A percentile compares a stretch with the other conserved stretches of the same genome.
These are phyloP conservation scores for Chloroclysta siterata DNA, from an alignment of 2,888 invertebrate genomes.

Conservation along the genomic window DNA sequence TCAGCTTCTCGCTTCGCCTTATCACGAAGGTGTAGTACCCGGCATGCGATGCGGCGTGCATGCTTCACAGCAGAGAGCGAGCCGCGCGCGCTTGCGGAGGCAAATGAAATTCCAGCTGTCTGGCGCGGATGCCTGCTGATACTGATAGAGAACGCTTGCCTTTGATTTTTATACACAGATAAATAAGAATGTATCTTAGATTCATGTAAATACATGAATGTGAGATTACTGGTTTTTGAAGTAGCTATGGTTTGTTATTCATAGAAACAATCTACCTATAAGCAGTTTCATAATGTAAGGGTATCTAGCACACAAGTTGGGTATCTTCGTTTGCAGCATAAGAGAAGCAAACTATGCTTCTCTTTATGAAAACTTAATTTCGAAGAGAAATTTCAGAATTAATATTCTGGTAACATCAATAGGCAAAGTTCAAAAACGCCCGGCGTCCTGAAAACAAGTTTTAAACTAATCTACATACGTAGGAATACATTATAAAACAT, in stretches of 20 bases:
- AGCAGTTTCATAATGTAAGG: too few relatives aligned
- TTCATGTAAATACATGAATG: too few relatives aligned
- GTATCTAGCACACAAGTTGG: neutral
- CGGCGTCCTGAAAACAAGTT: slow-evolving; percentile 8
- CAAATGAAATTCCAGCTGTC: slow-evolving; percentile 14
- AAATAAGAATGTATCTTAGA: neutral
- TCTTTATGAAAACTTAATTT: neutral
- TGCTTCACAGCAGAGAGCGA: slow-evolving; percentile 10
- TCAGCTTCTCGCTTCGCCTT: neutral
- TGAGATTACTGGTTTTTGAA: too few relatives aligned
- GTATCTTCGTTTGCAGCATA: neutral
- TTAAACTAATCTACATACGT: slow-evolving; percentile 2
- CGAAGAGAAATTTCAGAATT: neutral
- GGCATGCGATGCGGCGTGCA: slow-evolving; percentile 1
- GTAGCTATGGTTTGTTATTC: too few relatives aligned
- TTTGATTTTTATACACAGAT: neutral
- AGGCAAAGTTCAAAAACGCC: slow-evolving; percentile 6
- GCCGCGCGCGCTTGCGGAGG: neutral
- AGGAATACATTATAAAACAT: neutral
- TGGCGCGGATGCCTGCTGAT: slow-evolving; percentile 3
- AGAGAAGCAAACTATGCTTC: too few relatives aligned
- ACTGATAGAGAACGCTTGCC: slow-evolving; percentile 2
- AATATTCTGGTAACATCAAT: neutral
- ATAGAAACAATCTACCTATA: too few relatives aligned
- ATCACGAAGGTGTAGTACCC: neutral